Base-by-base conservation (phyloP, 2,113 vertebrate genomes). In the Cyanistes caeruleus region DNA sequence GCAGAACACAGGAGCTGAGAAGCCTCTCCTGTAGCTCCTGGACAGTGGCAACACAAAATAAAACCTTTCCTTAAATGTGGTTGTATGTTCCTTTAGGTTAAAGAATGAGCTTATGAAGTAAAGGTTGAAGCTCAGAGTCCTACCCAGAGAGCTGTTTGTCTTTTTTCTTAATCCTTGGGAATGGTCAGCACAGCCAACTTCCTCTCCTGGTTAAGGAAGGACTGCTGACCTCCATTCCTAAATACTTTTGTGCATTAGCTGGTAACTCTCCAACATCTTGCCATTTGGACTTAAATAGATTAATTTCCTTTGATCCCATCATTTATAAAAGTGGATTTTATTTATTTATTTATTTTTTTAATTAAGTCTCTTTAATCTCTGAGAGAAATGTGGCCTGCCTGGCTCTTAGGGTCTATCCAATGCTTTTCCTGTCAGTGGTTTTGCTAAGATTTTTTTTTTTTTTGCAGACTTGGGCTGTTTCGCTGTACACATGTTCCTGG, bases 51-150 rank as follows among this genome's bases (percentile, higher is more conserved):
- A 41, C 31, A 69, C 22, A 35, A 33, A 49, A 83, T 13, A 7
- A 51, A 21, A 13, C 3, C 1, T 59, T 22, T 78, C 11, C 63
- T 28, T 20, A 19, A 41, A 41, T 17, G 43, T 2, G 0, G 12
- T 35, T 9, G 4, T 25, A 3, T 4, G 16, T 10, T 20, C 2
- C 11, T 56, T 31, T 46, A 41, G 39, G 43, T 62, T n/a, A 33
- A 67, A 52, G 18, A 22, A 8, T 37, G 41, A 56, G 28, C 1
- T 56, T n/a, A 17, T 48, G 28, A 10, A 65, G 4, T 17, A 33
- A 48, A 72, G 10, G 7, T 48, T 63, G 72, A 74, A 70, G 18
- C n/a, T 41, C 1, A 5, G 5, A 43, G 7, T 55, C 21, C 18
- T 73, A 18, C 6, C 4, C 53, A 60, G 25, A 4, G 1, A 62